Evolutionary conservation across 2,797 vertebrate species (phyloP), one percentile per base, ranked within the genome.

Genomic region (Premnoplex brunnescens): DNA sequence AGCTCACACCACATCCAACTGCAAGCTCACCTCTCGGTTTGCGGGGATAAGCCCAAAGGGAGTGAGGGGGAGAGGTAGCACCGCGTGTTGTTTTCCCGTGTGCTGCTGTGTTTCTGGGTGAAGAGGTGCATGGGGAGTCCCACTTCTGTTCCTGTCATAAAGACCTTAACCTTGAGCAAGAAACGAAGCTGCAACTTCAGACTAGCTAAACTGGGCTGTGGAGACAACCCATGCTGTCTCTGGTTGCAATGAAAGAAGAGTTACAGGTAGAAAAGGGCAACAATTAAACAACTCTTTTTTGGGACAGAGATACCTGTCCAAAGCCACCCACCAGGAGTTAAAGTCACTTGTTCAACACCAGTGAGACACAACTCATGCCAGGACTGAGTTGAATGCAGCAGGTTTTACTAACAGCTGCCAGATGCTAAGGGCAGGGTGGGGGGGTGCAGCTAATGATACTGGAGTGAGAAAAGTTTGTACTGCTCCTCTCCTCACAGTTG

Each of bases 1-100:
- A 23, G 7, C 19, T 59, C 23, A 1, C 8, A 2, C 21, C 16
- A 0, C 0, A 4, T 3, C 27, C n/a, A 5, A 2, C 51, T 20
- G 2, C 32, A 21, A 3, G 6, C 27, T 67, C 52, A 9, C 23
- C 34, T 69, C 51, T 22, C 21, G 2, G 32, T 9, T 41, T 4
- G 34, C 59, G 43, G 18, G 39, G 8, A 10, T 16, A 16, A 75
- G 22, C 7, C 16, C 46, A 21, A 52, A 51, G 27, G 22, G 30
- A 27, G 11, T 0, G 4, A 68, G 22, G 15, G 48, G 26, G 13
- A 66, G 51, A 13, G 30, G 7, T n/a, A 46, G 39, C 20, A 6
- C 30, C 5, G 13, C 0, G 1, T 19, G 13, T 1, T 28, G 2
- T 43, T 56, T 54, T 28, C 26, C 49, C 13, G 2, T 0, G 1